These are phyloP conservation scores for Drosophila watanabei DNA, from an alignment of 1,140 invertebrate genomes.

Conservation along the genomic window DNA sequence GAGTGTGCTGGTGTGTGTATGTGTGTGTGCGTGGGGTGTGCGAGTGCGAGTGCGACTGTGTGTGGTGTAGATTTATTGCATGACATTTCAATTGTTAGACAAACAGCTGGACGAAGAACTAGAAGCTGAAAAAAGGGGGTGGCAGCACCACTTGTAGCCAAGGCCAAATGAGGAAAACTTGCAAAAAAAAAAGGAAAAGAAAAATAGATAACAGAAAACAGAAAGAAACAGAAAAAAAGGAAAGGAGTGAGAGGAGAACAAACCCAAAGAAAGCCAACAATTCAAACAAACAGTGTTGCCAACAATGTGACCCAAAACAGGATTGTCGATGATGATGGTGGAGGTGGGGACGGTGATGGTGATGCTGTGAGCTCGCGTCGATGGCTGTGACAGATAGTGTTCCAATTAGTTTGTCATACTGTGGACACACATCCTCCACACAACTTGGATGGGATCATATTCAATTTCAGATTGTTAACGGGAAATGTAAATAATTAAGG, in stretches of 20 bases:
- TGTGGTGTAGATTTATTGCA: slow-evolving; percentile 78
- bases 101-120: slow-evolving; percentile 77
- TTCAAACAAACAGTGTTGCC: slow-evolving; percentile 35
- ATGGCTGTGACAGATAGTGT: slow-evolving; percentile 17
- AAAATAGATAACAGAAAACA: neutral
- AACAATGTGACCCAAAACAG: slow-evolving; percentile 28
- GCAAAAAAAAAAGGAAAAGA: neutral
- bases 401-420: slow-evolving; percentile 18
- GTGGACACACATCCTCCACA: slow-evolving; percentile 3
- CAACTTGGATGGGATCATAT: slow-evolving; percentile 1
- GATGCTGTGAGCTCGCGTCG: neutral
- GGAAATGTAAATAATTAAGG: neutral
- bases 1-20: slow-evolving; percentile 9
- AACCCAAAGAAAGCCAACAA: slow-evolving; percentile 28
- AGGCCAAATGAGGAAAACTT: slow-evolving; percentile 62
- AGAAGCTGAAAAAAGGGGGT: slow-evolving; percentile 35
- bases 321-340: slow-evolving; percentile 11
- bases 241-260: neutral
- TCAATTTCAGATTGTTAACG: slow-evolving; percentile 6
- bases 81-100: slow-evolving; percentile 84
- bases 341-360: neutral
- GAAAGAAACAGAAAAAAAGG: slow-evolving; percentile 2
- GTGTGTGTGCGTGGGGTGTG: slow-evolving; percentile 15
- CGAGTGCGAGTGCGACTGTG: slow-evolving; percentile 24
- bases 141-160: slow-evolving; percentile 60